phyloP scores from a whole-genome alignment of 2,888 invertebrate genomes.

The Dynastes hyllus region DNA sequence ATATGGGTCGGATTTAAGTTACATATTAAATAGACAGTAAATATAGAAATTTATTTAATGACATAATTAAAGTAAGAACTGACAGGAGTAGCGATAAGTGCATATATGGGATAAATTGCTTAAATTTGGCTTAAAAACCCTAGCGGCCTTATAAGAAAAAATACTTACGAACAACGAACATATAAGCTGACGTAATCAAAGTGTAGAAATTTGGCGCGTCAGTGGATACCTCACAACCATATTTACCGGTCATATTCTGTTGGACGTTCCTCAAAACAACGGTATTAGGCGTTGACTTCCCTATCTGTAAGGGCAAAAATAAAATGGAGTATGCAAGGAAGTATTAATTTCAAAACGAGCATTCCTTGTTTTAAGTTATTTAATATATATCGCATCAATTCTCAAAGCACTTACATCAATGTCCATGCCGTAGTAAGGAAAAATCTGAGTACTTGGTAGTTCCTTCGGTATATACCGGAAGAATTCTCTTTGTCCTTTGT shows the following conservation, averaged over 20 bases:
- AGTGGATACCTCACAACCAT: slow-evolving; percentile 84
- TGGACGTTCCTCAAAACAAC: slow-evolving; percentile 82
- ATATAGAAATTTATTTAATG: too few relatives aligned
- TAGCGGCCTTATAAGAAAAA: slow-evolving; percentile 9
- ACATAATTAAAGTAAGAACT: too few relatives aligned
- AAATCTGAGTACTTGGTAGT: slow-evolving; percentile 82
- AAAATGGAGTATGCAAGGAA: too few relatives aligned
- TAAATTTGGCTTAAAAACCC: too few relatives aligned
- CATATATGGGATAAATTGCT: too few relatives aligned
- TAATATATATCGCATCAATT: background rate
- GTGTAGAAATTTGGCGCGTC: slow-evolving; percentile 84
- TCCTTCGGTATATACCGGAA: slow-evolving; percentile 88
- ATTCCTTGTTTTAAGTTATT: background rate
- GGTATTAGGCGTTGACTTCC: slow-evolving; percentile 77
- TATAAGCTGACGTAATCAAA: slow-evolving; percentile 77
- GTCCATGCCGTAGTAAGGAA: slow-evolving; percentile 79
- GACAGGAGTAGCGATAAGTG: too few relatives aligned
- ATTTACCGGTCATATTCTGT: slow-evolving; percentile 80
- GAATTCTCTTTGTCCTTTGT: slow-evolving; percentile 84
- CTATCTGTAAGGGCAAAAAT: slow-evolving; percentile 71
- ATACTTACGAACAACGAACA: slow-evolving; percentile 84
- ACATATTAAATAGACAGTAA: too few relatives aligned
- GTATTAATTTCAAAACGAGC: slow-evolving; percentile 9
- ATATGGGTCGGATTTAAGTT: too few relatives aligned
- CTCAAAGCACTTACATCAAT: slow-evolving; percentile 80